Base-by-base conservation (phyloP, 2,888 invertebrate species). In the Neoaliturus tenellus region DNA sequence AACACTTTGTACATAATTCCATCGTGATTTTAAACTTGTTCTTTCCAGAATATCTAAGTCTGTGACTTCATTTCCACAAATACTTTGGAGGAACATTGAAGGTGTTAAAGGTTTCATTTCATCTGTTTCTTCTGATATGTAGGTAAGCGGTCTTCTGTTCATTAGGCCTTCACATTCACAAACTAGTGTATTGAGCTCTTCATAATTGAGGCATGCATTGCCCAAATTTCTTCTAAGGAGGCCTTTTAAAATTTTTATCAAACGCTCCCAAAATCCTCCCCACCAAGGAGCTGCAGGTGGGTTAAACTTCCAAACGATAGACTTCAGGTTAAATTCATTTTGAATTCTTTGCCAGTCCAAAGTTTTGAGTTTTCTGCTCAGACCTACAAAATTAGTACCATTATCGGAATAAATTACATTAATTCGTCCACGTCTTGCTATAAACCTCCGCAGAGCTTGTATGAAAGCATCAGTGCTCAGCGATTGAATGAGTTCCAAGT, bases 341-440 rank as follows among this genome's bases (percentile, higher is more conserved):
- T 28, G 17, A 25, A 89, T 87, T 17, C 75, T 80, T 90, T 91
- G 91, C 86, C 91, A 92, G 85, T 92, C 91, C 0, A 92, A 91
- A 88, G 92, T 91, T 85, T 91, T 91, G 86, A 92, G 91, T n/a
- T 91, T 89, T 85, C 89, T 90, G 5, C 86, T 85, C 0, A 89
- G 85, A 0, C 90, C 88, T 1, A 88, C 85, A 85, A 91, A 91
- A 85, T 90, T 90, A 0, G 89, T 88, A 0, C 89, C 90, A 82
- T 90, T 91, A 80, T 91, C 91, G 20, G 88, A 88, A 62, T 88
- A 89, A 0, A 91, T 88, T 5, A 87, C 86, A 20, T 69, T 85
- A 0, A 89, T 89, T 23, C 88, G 82, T 5, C 90, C 89, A 23
- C 89, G 83, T 62, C 89, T 82, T 1, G 88, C 86, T 17, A 89